A percentile compares a stretch with the other conserved stretches of the same genome.
phyloP scores from a whole-genome alignment of 2,113 vertebrate genomes.

The Thinocorus orbignyianus region DNA sequence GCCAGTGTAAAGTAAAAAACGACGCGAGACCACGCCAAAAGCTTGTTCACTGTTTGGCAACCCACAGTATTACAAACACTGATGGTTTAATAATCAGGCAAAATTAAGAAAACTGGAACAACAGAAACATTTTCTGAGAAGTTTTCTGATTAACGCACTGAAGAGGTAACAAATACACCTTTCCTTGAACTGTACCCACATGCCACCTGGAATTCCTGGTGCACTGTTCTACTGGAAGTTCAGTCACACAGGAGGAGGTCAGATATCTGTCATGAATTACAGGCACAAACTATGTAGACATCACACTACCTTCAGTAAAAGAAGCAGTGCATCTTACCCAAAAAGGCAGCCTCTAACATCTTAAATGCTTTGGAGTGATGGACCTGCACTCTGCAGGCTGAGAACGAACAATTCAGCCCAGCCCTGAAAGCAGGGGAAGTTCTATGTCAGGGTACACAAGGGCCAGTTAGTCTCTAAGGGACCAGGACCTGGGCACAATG shows the following conservation, averaged over 20 bases:
- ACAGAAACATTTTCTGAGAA: constrained; percentile 13
- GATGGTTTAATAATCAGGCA: constrained; percentile 49
- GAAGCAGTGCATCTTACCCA: not conserved
- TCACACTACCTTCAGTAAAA: not conserved
- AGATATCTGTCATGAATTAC: not conserved
- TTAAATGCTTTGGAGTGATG: not conserved
- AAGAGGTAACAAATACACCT: constrained; percentile 31
- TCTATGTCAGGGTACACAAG: not conserved
- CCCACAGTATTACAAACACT: constrained; percentile 25
- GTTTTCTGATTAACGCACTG: not conserved
- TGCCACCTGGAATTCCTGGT: not conserved
- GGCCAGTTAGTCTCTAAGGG: not conserved
- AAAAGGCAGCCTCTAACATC: not conserved
- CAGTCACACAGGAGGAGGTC: constrained; percentile 2
- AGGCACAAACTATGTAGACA: not conserved
- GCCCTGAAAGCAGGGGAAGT: not conserved
- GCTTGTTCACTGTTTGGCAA: constrained; percentile 59
- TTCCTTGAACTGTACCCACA: not conserved
- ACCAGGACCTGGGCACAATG: not conserved
- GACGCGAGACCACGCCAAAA: constrained; percentile 13
- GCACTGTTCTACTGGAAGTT: constrained; percentile 10
- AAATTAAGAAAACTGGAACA: constrained; percentile 30
- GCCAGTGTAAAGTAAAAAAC: constrained; percentile 63
- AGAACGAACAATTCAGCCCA: not conserved
- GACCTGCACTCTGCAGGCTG: not conserved